Evolutionary conservation across 2,113 vertebrate genomes (phyloP).

Genomic region (Pedionomus torquatus): DNA sequence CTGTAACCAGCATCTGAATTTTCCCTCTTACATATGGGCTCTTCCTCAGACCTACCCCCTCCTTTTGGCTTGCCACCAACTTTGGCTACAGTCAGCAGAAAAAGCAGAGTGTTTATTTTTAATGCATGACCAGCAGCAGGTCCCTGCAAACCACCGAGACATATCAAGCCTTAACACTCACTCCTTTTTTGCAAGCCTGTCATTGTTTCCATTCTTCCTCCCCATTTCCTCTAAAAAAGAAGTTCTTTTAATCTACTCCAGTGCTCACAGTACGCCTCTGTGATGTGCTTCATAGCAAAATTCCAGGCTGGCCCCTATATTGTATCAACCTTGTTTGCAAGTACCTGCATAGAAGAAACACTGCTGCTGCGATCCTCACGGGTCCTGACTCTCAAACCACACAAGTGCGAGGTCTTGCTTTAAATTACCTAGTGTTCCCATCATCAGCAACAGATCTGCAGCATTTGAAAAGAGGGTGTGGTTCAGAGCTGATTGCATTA

Average conservation of each 20-base stretch:
- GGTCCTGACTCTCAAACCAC: neutral
- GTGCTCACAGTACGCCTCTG: neutral
- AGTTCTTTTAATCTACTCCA: neutral
- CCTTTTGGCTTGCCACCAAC: neutral
- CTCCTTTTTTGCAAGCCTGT: neutral
- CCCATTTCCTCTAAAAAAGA: neutral
- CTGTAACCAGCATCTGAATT: neutral
- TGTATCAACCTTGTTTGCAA: neutral
- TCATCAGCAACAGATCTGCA: neutral
- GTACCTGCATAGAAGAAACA: neutral
- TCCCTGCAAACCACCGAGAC: neutral
- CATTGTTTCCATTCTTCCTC: neutral
- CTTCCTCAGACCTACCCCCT: neutral
- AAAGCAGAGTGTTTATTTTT: neutral
- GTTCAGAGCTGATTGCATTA: neutral
- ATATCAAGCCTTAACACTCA: neutral
- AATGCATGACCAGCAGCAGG: neutral
- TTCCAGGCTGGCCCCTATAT: neutral
- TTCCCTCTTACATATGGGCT: fast-evolving
- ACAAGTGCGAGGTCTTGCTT: neutral
- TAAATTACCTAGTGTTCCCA: neutral
- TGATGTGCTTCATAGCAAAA: neutral
- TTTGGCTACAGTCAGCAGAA: neutral
- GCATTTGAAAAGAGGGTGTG: neutral
- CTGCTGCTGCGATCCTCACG: fast-evolving